Evolutionary conservation across 2,888 invertebrate genomes (phyloP).

Genomic region (Argyra leucocephala): DNA sequence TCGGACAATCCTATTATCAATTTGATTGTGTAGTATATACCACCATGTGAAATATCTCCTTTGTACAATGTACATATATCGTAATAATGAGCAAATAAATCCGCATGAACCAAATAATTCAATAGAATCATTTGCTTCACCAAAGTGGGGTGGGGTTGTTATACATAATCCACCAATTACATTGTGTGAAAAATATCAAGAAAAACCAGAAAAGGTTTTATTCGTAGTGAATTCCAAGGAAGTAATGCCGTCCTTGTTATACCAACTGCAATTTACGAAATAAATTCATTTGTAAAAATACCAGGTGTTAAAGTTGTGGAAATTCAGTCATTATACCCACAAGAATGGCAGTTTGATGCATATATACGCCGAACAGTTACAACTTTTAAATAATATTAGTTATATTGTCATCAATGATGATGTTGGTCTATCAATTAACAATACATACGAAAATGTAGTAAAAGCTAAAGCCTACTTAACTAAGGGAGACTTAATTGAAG

Average conservation of each 20-base stretch:
- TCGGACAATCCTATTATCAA: too few species aligned
- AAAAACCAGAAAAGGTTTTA: too few species aligned
- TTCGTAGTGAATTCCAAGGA: constrained; percentile 47
- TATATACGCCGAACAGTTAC: constrained; percentile 53
- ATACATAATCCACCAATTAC: constrained; percentile 53
- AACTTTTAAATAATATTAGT: constrained; percentile 42
- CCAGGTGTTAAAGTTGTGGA: constrained; percentile 43
- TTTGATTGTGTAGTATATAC: constrained; percentile 66
- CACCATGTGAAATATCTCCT: constrained; percentile 58
- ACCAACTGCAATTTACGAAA: constrained; percentile 60
- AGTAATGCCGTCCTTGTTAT: constrained; percentile 62
- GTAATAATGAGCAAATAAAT: constrained; percentile 20
- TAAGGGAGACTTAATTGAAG: too few species aligned
- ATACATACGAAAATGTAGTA: too few species aligned
- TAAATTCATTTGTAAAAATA: constrained; percentile 48
- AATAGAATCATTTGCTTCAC: constrained; percentile 64
- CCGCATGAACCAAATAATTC: constrained; percentile 47
- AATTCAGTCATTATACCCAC: constrained; percentile 44
- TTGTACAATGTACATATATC: constrained; percentile 53
- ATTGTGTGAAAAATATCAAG: constrained; percentile 44
- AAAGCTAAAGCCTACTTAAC: too few species aligned
- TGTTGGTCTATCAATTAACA: too few species aligned
- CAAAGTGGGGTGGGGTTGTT: too few species aligned
- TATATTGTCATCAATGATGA: too few species aligned
- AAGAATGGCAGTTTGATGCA: constrained; percentile 57